A percentile compares a stretch with the other conserved stretches of the same genome.
phyloP scores from a whole-genome alignment of 1,140 invertebrate species.

The Zaprionus africanus region DNA sequence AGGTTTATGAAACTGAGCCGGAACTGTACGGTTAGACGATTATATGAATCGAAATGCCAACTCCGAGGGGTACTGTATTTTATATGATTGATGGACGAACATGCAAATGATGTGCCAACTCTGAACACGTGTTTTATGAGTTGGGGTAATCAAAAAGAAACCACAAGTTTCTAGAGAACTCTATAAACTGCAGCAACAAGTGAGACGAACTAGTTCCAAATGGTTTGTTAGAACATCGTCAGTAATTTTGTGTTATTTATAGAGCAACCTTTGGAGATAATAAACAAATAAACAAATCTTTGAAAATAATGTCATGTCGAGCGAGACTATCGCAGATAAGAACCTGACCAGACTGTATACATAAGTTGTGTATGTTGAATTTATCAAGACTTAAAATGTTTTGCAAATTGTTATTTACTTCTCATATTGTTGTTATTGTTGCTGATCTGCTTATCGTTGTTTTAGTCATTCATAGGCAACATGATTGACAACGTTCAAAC shows the following conservation, averaged over 20 bases:
- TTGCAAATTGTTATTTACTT: conserved; percentile 6
- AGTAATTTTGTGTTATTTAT: neutral
- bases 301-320: neutral
- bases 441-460: conserved; percentile 33
- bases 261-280: neutral
- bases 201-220: neutral
- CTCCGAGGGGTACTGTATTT: neutral
- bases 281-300: neutral
- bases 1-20: conserved; percentile 23
- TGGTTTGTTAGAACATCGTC: neutral
- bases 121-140: conserved; percentile 23
- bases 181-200: neutral
- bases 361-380: neutral
- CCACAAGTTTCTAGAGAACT: neutral
- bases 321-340: conserved; percentile 17
- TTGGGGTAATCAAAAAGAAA: neutral
- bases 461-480: conserved; percentile 34
- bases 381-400: conserved; percentile 3
- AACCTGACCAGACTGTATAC: neutral
- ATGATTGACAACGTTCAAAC: conserved; percentile 34
- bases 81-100: conserved; percentile 48
- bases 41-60: conserved; percentile 2
- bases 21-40: conserved; percentile 33
- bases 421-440: conserved; percentile 5
- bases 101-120: conserved; percentile 13